Conservation (phyloP, 2,113 vertebrate genomes). For the Antechinus flavipes region DNA sequence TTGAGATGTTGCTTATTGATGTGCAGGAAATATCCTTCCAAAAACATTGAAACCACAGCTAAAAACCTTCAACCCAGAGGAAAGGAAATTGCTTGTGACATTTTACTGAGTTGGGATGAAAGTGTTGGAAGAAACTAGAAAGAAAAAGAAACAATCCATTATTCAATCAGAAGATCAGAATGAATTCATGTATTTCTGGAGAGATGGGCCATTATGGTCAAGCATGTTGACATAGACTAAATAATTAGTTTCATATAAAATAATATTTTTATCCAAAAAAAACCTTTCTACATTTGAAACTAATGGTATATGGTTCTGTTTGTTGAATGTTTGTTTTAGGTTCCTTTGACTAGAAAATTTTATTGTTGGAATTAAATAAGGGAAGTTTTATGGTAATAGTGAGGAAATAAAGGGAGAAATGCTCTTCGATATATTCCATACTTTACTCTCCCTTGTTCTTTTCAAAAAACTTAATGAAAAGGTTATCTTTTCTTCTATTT, state of each 20-base stretch:
- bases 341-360: background rate
- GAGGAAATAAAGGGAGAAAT: background rate
- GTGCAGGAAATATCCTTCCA: background rate
- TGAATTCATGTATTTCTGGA: background rate
- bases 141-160: background rate
- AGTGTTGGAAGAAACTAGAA: accelerated
- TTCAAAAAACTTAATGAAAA: background rate
- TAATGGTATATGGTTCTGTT: background rate
- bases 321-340: background rate
- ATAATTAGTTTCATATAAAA: background rate
- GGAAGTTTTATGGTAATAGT: accelerated
- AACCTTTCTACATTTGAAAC: background rate
- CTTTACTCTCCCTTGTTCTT: background rate
- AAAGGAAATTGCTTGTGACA: background rate
- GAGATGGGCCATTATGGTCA: background rate
- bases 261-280: background rate
- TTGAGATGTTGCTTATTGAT: background rate
- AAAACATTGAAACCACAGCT: background rate
- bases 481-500: background rate
- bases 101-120: background rate
- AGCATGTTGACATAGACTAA: background rate
- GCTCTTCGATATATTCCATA: background rate
- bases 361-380: background rate
- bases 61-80: background rate
- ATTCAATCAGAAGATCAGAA: background rate